phyloP scores from a whole-genome alignment of 2,113 vertebrate genomes.

The Rhegmatorhina hoffmannsi region DNA sequence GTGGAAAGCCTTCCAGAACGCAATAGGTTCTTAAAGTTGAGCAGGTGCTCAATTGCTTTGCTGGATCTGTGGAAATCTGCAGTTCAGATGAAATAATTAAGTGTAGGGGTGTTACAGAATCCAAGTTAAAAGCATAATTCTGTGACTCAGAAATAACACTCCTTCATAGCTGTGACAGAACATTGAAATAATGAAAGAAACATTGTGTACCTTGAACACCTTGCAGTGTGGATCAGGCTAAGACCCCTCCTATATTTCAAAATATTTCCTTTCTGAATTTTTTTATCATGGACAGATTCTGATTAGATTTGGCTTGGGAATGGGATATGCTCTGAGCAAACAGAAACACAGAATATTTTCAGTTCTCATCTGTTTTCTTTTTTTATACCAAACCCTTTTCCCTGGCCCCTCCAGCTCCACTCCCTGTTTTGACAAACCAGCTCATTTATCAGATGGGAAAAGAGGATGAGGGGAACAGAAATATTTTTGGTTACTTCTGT shows the following conservation, averaged over 20 bases:
- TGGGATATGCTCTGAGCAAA: background rate
- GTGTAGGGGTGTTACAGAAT: slow-evolving; percentile 40
- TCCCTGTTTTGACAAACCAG: slow-evolving; percentile 28
- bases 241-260: background rate
- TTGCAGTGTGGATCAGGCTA: background rate
- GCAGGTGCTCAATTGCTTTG: slow-evolving; percentile 50
- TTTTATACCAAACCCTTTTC: background rate
- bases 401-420: background rate
- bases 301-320: background rate
- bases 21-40: slow-evolving; percentile 39
- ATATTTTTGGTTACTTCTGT: slow-evolving; percentile 28
- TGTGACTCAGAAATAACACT: slow-evolving; percentile 54
- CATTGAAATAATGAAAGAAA: slow-evolving; percentile 21
- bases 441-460: slow-evolving; percentile 37
- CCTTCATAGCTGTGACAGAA: background rate
- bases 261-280: background rate
- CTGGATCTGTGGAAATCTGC: slow-evolving; percentile 23
- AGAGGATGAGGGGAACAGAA: background rate
- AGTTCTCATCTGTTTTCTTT: background rate
- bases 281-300: background rate
- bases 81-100: slow-evolving; percentile 58
- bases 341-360: slow-evolving; percentile 3
- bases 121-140: slow-evolving; percentile 52
- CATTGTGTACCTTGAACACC: background rate
- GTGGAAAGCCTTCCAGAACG: slow-evolving; percentile 22